A percentile compares a stretch with the other conserved stretches of the same genome.
Conservation (phyloP, 2,113 vertebrate species). For the Heptranchias perlo region DNA sequence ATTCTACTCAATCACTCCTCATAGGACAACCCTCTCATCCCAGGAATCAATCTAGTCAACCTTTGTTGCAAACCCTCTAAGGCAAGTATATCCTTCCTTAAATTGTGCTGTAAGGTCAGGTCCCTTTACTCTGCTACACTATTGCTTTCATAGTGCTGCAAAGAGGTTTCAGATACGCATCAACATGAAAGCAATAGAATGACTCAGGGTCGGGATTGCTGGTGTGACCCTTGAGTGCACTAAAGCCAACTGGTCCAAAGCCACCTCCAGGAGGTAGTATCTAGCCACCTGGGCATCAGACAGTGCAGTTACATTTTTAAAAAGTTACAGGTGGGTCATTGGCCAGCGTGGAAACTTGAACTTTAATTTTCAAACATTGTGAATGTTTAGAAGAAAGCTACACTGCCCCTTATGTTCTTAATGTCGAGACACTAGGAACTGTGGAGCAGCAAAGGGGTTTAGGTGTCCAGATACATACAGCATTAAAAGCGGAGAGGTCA, state of each 20-base stretch:
- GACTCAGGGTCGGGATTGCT: too few species aligned
- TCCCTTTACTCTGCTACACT: neutral
- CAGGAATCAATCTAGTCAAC: too few species aligned
- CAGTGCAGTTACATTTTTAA: too few species aligned
- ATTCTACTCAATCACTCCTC: too few species aligned
- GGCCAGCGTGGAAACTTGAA: neutral
- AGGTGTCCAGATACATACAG: neutral
- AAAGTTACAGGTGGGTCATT: neutral
- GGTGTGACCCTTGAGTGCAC: neutral
- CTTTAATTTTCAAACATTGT: neutral
- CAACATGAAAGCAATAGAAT: too few species aligned
- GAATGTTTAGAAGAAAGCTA: neutral
- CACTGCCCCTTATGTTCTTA: neutral
- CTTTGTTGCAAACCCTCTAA: too few species aligned
- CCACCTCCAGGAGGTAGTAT: neutral
- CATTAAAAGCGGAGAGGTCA: too few species aligned
- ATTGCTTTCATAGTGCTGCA: neutral
- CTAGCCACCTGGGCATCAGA: neutral
- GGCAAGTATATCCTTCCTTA: too few species aligned
- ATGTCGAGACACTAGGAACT: neutral
- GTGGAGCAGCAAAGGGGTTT: neutral
- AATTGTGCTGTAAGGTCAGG: neutral
- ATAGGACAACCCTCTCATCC: too few species aligned
- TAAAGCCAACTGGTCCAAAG: neutral
- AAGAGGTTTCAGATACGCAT: neutral